Percentiles rank a stretch among this genome's conserved stretches.
phyloP scores from a whole-genome alignment of 2,888 invertebrate genomes.

The Scaptomyza parva region DNA sequence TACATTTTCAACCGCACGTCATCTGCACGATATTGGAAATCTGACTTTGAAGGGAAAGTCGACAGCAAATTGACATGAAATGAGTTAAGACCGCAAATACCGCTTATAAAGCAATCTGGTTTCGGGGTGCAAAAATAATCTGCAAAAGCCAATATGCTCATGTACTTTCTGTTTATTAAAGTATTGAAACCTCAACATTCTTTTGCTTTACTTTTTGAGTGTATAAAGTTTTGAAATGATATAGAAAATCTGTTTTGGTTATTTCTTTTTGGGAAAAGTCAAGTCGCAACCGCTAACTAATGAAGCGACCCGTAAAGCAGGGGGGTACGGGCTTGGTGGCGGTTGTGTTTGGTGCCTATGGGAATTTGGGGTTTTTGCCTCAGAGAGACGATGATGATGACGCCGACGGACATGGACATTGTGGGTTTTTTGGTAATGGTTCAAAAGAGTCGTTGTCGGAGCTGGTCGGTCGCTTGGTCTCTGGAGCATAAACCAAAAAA shows the following conservation, averaged over 20 bases:
- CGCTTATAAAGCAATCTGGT: neutral
- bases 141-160: neutral
- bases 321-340: slow-evolving; percentile 1
- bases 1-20: neutral
- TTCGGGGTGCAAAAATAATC: neutral
- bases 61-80: neutral
- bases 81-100: neutral
- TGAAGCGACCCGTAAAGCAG: slow-evolving; percentile 53
- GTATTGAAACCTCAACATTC: neutral
- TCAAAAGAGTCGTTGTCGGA: slow-evolving; percentile 58
- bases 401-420: slow-evolving; percentile 53
- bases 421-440: slow-evolving; percentile 59
- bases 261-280: neutral
- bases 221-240: neutral
- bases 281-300: slow-evolving; percentile 70
- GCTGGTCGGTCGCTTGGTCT: slow-evolving; percentile 53
- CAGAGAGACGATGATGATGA: slow-evolving; percentile 27
- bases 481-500: slow-evolving; percentile 66
- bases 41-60: neutral
- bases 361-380: slow-evolving; percentile 19
- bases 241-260: slow-evolving; percentile 21
- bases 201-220: neutral
- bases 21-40: neutral
- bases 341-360: slow-evolving; percentile 15
- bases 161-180: neutral